Evolutionary conservation across 2,113 vertebrate genomes (phyloP), one percentile per base, ranked within the genome.

Genomic region (Tretioscincus oriximinensis): DNA sequence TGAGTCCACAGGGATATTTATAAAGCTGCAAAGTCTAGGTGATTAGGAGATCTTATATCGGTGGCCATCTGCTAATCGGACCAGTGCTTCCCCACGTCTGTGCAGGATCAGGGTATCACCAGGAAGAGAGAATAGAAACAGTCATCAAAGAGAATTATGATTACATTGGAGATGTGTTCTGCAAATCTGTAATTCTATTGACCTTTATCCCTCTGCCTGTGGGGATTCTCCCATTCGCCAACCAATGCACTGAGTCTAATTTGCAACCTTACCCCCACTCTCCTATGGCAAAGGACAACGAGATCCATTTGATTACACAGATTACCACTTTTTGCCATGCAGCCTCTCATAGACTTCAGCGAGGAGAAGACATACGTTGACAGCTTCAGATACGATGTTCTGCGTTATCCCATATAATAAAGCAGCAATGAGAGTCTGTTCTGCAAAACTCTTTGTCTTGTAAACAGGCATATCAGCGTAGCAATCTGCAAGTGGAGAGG

Each of bases 131-230:
- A 29, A 60, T 60, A 81, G 54, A 74, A 74, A 68, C 51, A 81
- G 72, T 76, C 75, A 81, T 81, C 80, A 81, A 81, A 81, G 73
- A 72, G 73, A 68, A 75, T 58, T 49, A 58, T 78, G 77, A 45
- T 78, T 78, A 60, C 69, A 69, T 60, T 75, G 80, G 64, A 68
- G 72, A 75, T 69, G 80, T 72, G 31, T 41, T 81, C 51, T 41
- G 20, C 28, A n/a, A 68, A 81, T 75, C 64, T 29, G 65, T 75
- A 81, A 75, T 68, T 47, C 51, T 60, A 16, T 45, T 69, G 65
- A 69, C 73, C 73, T 76, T 81, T 81, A 76, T 81, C 64, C 73
- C 20, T 60, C 10, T 9, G 64, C 80, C 73, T 26, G 35, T 81
- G 80, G 80, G 80, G 75, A 68, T 81, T 81, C 29, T 47, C 51